Evolutionary conservation across 1,140 invertebrate species (phyloP).

Genomic region (Drosophila neocordata): DNA sequence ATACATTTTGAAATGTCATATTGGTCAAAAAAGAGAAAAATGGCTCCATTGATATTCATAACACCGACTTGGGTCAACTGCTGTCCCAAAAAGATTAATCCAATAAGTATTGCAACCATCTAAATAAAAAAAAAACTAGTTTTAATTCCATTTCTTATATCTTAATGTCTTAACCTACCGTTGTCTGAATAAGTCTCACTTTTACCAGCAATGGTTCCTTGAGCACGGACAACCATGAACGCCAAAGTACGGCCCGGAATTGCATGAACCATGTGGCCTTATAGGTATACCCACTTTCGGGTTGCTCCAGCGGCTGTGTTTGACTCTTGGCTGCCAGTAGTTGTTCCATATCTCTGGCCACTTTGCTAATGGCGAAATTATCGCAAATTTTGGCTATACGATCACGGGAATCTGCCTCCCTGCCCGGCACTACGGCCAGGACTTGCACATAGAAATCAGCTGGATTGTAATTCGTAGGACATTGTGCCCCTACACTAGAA

Average conservation of each 20-base stretch:
- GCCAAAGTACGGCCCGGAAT: conserved; percentile 94
- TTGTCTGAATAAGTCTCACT: conserved; percentile 93
- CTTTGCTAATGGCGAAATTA: conserved; percentile 86
- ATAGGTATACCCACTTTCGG: conserved; percentile 84
- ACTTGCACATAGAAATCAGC: conserved; percentile 97
- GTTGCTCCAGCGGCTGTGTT: conserved; percentile 82
- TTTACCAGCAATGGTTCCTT: conserved; percentile 95
- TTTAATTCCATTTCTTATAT: neutral
- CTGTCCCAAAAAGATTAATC: conserved; percentile 95
- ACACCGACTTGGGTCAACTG: conserved; percentile 93
- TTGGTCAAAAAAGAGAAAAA: conserved; percentile 96
- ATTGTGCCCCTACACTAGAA: conserved; percentile 88
- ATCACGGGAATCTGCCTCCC: conserved; percentile 89
- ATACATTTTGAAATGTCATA: conserved; percentile 96
- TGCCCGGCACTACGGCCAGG: conserved; percentile 92
- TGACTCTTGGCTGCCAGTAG: conserved; percentile 66
- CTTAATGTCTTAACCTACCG: conserved; percentile 86
- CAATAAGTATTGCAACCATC: conserved; percentile 94
- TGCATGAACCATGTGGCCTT: conserved; percentile 94
- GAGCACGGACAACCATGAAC: conserved; percentile 93
- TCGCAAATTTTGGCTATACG: conserved; percentile 91
- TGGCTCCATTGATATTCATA: conserved; percentile 97
- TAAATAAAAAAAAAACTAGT: conserved; percentile 70
- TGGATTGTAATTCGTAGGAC: conserved; percentile 95
- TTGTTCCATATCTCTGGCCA: conserved; percentile 83